A percentile compares a stretch with the other conserved stretches of the same genome.
These are phyloP conservation scores for Tautogolabrus adspersus DNA, from an alignment of 2,113 vertebrate genomes.

Conservation along the genomic window DNA sequence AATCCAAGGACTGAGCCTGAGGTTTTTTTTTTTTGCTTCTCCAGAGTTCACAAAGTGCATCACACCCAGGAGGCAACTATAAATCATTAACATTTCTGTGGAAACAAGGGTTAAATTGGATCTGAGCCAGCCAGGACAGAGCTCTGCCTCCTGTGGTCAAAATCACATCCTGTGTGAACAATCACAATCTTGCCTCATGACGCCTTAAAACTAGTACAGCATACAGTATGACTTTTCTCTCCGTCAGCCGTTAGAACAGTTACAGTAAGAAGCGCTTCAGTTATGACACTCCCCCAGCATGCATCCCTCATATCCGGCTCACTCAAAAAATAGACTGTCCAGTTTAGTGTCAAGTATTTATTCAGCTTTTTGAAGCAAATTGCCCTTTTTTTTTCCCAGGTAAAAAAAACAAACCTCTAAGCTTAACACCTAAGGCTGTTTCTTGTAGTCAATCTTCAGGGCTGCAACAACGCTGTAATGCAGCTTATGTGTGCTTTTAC, in stretches of 20 bases:
- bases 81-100: constrained; percentile 42
- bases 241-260: not conserved
- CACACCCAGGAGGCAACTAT: constrained; percentile 22
- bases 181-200: constrained; percentile 7
- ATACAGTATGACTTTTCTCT: not conserved
- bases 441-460: not conserved
- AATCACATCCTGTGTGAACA: constrained; percentile 23
- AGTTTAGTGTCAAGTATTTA: not conserved
- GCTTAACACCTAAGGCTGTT: not conserved
- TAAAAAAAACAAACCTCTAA: not conserved
- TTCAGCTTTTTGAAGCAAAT: not conserved
- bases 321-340: not conserved
- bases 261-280: not conserved
- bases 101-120: constrained; percentile 40
- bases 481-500: not conserved
- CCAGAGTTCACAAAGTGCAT: constrained; percentile 31
- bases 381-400: too few species aligned
- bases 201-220: not conserved
- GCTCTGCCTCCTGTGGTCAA: not conserved
- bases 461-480: too few species aligned
- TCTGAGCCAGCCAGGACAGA: constrained; percentile 4
- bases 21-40: constrained; percentile 19
- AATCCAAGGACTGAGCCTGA: constrained; percentile 37
- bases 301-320: not conserved
- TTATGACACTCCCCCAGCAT: not conserved